Conservation (phyloP, 2,888 invertebrate species). For the Chydorus sphaericus region DNA sequence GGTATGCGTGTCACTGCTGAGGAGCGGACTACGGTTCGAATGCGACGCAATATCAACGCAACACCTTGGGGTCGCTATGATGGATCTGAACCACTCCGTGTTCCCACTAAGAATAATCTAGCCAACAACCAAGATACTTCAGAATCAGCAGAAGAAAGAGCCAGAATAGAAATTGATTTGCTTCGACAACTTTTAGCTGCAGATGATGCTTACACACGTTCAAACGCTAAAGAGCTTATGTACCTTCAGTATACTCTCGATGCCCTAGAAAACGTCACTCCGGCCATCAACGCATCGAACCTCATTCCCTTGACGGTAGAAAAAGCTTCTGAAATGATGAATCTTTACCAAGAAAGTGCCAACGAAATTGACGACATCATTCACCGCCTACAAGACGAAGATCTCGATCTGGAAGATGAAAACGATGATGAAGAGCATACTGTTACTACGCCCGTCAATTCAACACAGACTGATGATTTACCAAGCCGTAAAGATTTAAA, state of each 20-base stretch:
- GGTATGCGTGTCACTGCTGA: neutral
- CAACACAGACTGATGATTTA: neutral
- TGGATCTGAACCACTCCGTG: neutral
- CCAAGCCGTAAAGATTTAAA: neutral
- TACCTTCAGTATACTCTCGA: neutral
- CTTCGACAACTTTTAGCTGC: neutral
- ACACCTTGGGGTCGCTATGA: neutral
- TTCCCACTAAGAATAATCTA: neutral
- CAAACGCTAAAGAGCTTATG: neutral
- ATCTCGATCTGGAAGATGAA: neutral
- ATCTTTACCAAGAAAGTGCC: neutral
- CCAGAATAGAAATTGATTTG: neutral
- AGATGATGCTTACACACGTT: neutral
- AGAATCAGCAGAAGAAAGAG: neutral
- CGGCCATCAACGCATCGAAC: neutral
- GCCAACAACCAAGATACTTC: neutral
- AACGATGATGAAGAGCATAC: neutral
- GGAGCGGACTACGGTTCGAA: neutral
- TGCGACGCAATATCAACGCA: neutral
- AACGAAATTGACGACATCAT: neutral
- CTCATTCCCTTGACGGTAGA: neutral
- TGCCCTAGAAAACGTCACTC: neutral
- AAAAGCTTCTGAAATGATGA: neutral
- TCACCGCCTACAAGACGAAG: neutral
- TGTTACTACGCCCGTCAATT: neutral